These are phyloP conservation scores for Naja naja DNA, from an alignment of 2,113 vertebrate species.

Conservation along the genomic window DNA sequence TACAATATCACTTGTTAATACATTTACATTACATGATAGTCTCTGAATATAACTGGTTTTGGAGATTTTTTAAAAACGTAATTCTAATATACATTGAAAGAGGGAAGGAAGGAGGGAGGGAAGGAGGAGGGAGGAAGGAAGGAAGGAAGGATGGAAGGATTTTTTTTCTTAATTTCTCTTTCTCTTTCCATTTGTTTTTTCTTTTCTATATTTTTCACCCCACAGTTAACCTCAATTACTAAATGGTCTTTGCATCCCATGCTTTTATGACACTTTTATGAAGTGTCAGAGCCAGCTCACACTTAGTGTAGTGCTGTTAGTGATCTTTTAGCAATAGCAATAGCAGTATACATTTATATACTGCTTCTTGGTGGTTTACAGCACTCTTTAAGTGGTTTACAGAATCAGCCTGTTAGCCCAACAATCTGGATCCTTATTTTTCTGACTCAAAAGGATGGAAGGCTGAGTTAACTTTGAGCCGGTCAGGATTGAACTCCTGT, in stretches of 20 bases:
- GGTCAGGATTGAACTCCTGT: not conserved
- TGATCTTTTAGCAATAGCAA: not conserved
- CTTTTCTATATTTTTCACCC: not conserved
- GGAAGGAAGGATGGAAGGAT: no score
- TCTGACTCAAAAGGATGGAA: not conserved
- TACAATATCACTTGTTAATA: not conserved
- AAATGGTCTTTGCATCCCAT: not conserved
- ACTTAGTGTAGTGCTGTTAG: not conserved
- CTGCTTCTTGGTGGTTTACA: not conserved
- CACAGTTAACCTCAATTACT: not conserved
- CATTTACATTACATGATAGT: not conserved
- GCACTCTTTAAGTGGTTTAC: not conserved
- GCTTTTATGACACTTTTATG: not conserved
- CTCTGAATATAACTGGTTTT: no score
- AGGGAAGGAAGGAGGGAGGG: no score
- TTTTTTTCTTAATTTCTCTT: no score
- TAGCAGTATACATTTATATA: not conserved
- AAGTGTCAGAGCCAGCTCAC: not conserved
- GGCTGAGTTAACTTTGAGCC: not conserved
- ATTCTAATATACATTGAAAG: no score
- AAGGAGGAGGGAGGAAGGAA: no score
- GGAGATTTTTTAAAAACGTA: no score
- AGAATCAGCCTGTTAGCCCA: not conserved
- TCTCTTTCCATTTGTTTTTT: not conserved
- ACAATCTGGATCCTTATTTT: not conserved